Evolutionary conservation across 1,140 invertebrate genomes (phyloP).

Genomic region (Drosophila lacertosa): DNA sequence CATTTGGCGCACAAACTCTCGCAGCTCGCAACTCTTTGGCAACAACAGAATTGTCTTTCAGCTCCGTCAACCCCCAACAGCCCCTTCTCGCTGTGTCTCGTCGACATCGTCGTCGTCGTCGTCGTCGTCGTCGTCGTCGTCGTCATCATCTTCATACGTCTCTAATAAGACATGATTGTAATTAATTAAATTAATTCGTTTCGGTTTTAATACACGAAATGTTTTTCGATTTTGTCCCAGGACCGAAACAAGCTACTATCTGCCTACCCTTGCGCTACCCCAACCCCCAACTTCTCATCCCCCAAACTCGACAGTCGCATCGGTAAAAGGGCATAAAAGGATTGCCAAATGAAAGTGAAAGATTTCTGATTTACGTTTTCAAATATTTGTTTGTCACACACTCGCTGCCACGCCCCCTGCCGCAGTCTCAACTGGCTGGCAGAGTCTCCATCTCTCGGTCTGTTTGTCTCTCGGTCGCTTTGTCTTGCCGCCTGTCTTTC

Average conservation of each 20-base stretch:
- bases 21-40: slow-evolving; percentile 57
- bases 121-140: slow-evolving; percentile 18
- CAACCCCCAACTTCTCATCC: too few relatives aligned
- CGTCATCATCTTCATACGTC: slow-evolving; percentile 69
- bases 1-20: slow-evolving; percentile 21
- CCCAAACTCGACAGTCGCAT: not conserved
- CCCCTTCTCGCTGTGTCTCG: slow-evolving; percentile 5
- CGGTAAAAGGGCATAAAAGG: slow-evolving; percentile 61
- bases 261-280: slow-evolving; percentile 1
- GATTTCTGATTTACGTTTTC: slow-evolving; percentile 81
- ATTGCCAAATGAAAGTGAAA: slow-evolving; percentile 81
- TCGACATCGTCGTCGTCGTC: too few relatives aligned
- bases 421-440: not conserved
- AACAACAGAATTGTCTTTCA: slow-evolving; percentile 59
- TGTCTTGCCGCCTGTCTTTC: slow-evolving; percentile 16
- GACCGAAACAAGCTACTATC: slow-evolving; percentile 11
- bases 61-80: not conserved
- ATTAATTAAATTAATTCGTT: slow-evolving; percentile 84
- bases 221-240: slow-evolving; percentile 78
- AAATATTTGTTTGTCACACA: slow-evolving; percentile 82
- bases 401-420: slow-evolving; percentile 12
- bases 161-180: slow-evolving; percentile 84
- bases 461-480: slow-evolving; percentile 3
- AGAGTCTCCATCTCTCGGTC: not conserved
- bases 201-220: slow-evolving; percentile 84